Percentiles rank a stretch among this genome's conserved stretches.
These are phyloP conservation scores for Dryas iulia DNA, from an alignment of 1,140 invertebrate species.

Conservation along the genomic window DNA sequence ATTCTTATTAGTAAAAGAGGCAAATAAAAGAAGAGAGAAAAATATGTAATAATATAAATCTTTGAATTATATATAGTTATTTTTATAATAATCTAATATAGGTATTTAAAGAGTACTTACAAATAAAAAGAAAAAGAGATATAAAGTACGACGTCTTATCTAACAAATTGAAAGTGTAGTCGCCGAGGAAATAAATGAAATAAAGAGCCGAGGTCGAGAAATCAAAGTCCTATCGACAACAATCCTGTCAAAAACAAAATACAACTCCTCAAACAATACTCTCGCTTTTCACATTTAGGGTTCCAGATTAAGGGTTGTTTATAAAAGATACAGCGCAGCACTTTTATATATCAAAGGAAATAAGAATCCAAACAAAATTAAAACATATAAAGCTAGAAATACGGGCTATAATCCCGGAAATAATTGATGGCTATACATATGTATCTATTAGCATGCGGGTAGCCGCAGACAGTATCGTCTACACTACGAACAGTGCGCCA, in stretches of 20 bases:
- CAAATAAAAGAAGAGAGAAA: no score
- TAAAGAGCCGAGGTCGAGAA: constrained; percentile 3
- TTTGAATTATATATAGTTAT: no score
- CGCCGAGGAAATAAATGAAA: neutral
- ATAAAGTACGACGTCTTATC: neutral
- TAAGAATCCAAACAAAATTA: neutral
- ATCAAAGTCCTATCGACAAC: constrained; percentile 23
- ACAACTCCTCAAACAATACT: constrained; percentile 19
- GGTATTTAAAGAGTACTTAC: no score
- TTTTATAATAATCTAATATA: no score
- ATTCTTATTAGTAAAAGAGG: no score
- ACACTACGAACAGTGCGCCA: constrained; percentile 17
- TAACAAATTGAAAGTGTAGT: neutral
- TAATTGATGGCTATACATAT: constrained; percentile 6
- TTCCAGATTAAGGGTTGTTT: constrained; percentile 32
- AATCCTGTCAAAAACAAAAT: constrained; percentile 23
- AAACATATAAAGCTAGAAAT: neutral
- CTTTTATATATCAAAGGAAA: neutral
- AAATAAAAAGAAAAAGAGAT: neutral
- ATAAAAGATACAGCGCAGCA: constrained; percentile 16
- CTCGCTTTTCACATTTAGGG: constrained; percentile 28
- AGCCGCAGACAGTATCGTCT: constrained; percentile 31
- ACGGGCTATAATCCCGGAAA: neutral
- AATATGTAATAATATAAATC: no score
- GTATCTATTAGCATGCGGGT: constrained; percentile 31